Evolutionary conservation across 1,140 invertebrate species (phyloP), one percentile per base, ranked within the genome.

Genomic region (Camponotus vicinus): DNA sequence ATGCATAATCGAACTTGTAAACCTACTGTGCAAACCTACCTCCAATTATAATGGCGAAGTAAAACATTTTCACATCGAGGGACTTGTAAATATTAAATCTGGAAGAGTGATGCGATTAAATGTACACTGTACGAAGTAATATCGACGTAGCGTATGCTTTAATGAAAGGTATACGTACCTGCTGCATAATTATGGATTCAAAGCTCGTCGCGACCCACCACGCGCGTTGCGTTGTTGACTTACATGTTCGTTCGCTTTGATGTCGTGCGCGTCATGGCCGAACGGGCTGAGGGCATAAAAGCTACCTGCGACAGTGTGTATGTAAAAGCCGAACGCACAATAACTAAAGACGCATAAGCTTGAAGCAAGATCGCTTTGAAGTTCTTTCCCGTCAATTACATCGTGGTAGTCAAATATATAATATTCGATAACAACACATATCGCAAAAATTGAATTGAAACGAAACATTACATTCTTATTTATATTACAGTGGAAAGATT

Each of bases 261-360:
- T 83, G 79, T 80, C 21, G 64, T 82, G 59, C 40, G 69, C 55
- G 55, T 79, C 77, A 80, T 75, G 69, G 79, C 67, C 79, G 69
- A 83, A 83, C 55, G 55, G 69, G n/a, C 37, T 75, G 69, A 73
- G 40, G 61, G 69, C 69, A 55, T 83, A 75, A 83, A 83, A 83
- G 79, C 79, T 49, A 42, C 69, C 40, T 80, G 67, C 57, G 55
- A 83, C 69, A 61, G 37, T 82, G 37, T 82, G 66, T 73, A 61
- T 45, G 18, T 82, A 83, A 83, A 83, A 83, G 79, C 79, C 79
- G 69, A 75, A 83, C 69, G 79, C 79, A 75, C 79, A 83, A 83
- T 83, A 83, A 83, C 83, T 69, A 77, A 79, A 77, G 71, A 76
- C 71, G 83, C 83, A 85, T 85, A 27, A 85, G 71, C 83, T 78